Percentiles rank a stretch among this genome's conserved stretches.
Conservation (phyloP, 1,140 invertebrate species). For the Macrobrachium rosenbergii region DNA sequence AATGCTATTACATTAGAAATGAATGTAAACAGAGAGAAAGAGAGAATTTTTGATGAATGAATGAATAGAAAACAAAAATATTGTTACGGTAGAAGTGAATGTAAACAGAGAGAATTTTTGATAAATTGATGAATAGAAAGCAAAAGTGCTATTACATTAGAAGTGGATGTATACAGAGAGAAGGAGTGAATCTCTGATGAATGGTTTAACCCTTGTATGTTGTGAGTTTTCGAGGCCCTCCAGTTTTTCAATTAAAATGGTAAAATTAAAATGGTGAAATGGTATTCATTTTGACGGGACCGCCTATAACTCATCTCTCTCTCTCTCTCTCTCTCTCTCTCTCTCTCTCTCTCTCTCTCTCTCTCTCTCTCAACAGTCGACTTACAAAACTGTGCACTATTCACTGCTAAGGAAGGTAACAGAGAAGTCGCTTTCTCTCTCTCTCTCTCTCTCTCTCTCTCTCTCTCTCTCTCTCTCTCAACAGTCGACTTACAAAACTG, state of each 20-base stretch:
- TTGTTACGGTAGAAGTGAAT: background rate
- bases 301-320: too few relatives aligned
- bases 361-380: background rate
- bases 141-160: background rate
- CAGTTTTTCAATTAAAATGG: too few relatives aligned
- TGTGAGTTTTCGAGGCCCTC: too few relatives aligned
- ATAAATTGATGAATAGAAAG: background rate
- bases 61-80: background rate
- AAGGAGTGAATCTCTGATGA: background rate
- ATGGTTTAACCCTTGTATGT: background rate
- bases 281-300: too few relatives aligned
- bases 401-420: too few relatives aligned
- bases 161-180: background rate
- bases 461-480: slow-evolving; percentile 18
- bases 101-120: background rate
- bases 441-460: slow-evolving; percentile 9
- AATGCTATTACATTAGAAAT: background rate
- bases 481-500: background rate
- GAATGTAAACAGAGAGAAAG: background rate
- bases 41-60: background rate
- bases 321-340: slow-evolving; percentile 6
- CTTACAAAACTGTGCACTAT: background rate
- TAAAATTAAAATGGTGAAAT: too few relatives aligned
- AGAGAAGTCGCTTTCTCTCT: background rate
- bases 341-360: slow-evolving; percentile 6